phyloP scores from a whole-genome alignment of 1,140 invertebrate genomes.

The Papilio dardanus region DNA sequence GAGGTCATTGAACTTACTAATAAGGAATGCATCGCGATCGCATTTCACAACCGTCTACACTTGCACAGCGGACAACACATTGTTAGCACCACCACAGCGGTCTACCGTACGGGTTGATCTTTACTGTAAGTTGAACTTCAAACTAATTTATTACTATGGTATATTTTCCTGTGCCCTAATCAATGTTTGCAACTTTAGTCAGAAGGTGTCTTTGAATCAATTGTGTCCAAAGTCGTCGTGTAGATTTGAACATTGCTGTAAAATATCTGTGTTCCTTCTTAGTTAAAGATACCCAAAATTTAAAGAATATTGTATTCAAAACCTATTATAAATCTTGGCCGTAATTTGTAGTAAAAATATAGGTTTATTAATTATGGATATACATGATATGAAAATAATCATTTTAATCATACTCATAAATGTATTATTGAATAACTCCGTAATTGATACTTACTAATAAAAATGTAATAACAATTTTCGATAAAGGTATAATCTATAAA shows the following conservation, averaged over 20 bases:
- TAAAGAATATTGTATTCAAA: no score
- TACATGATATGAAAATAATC: no score
- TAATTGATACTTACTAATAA: background rate
- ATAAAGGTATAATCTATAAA: background rate
- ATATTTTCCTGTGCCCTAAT: background rate
- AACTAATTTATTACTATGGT: background rate
- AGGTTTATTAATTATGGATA: no score
- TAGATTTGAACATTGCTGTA: no score
- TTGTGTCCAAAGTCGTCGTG: no score
- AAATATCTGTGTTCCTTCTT: no score
- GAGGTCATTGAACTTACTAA: constrained; percentile 78
- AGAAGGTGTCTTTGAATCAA: no score
- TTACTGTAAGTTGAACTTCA: constrained; percentile 84
- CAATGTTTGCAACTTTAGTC: no score
- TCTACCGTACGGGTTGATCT: constrained; percentile 88
- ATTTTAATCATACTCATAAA: background rate
- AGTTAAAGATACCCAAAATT: no score
- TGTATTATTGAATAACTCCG: background rate
- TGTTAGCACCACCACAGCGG: constrained; percentile 83
- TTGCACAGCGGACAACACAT: constrained; percentile 92
- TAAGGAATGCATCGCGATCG: constrained; percentile 64
- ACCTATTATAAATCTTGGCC: no score
- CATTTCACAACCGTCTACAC: constrained; percentile 86
- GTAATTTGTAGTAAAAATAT: no score
- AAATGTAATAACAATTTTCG: background rate